A percentile compares a stretch with the other conserved stretches of the same genome.
Conservation (phyloP, 23 tunicate genomes). For the Ascidia mentula region DNA sequence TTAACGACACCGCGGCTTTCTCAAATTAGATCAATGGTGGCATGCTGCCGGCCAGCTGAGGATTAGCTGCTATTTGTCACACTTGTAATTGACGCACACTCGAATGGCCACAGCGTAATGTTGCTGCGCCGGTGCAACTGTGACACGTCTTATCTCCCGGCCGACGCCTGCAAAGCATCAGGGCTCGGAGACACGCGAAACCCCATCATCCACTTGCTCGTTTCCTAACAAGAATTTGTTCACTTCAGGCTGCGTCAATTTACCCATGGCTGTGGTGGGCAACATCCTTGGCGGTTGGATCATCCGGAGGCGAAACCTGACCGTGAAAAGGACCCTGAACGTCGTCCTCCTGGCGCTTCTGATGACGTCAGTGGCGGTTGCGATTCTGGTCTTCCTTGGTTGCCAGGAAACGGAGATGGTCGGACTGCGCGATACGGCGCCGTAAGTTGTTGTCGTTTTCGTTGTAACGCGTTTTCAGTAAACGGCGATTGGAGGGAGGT, state of each 20-base stretch:
- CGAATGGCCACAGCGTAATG: neutral
- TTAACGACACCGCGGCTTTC: conserved; percentile 6
- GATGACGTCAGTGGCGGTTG: conserved; percentile 21
- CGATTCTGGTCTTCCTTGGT: conserved; percentile 44
- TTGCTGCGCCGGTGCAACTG: neutral
- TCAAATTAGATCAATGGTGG: neutral
- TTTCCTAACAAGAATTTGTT: too few relatives aligned
- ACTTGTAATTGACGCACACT: conserved; percentile 1
- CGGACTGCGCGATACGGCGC: conserved; percentile 1
- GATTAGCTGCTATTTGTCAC: conserved; percentile 7
- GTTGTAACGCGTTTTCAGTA: conserved; percentile 7
- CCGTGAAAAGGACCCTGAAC: conserved; percentile 49
- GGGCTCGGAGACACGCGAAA: too few relatives aligned
- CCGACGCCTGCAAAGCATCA: neutral
- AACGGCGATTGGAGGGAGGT: too few relatives aligned
- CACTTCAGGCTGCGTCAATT: conserved; percentile 73
- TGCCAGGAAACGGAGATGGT: conserved; percentile 25
- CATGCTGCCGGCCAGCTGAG: neutral
- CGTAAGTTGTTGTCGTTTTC: neutral
- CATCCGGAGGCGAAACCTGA: conserved; percentile 53
- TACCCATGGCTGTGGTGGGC: conserved; percentile 87
- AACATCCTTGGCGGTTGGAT: conserved; percentile 81
- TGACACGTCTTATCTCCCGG: neutral
- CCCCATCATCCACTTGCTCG: too few relatives aligned
- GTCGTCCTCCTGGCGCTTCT: conserved; percentile 28